Evolutionary conservation across 2,113 vertebrate species (phyloP), one percentile per base, ranked within the genome.

Genomic region (Daubentonia madagascariensis): DNA sequence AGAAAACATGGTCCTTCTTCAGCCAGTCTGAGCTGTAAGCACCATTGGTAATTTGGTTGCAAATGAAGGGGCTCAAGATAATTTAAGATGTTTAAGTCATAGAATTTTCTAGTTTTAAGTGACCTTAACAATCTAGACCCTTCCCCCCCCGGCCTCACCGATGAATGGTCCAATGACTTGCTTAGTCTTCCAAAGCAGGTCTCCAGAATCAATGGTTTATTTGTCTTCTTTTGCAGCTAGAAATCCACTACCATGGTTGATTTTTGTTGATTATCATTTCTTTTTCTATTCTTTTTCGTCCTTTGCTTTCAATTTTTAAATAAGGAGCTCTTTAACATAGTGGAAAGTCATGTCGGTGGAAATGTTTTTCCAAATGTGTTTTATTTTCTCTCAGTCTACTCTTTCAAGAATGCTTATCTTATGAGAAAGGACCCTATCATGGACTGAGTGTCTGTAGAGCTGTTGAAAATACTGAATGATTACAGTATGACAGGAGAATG

Each of bases 391-490:
- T 79, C 37, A 92, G 63, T 94, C 75, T 75, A 81, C 43, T 87
- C 80, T 97, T 87, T 96, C 28, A 87, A 78, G 68, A 94, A 94
- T 85, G 83, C 48, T 92, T 96, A 95, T 97, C 94, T 94, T 87
- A 85, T 87, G 67, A 92, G 93, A 95, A 95, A 92, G 85, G 43
- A 57, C 12, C 7, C 13, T 94, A 48, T 97, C 91, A 91, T 40
- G 72, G 95, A 86, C 89, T 52, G 61, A 93, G 57, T 94, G 92
- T 96, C 54, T 65, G 48, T 35, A 83, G 89, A 97, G 57, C 72
- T 97, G 87, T 93, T 96, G 81, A 98, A 96, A 98, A 86, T 63
- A 63, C 30, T 52, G 35, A 96, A 73, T 59, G 92, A 97, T 96
- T 98, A 86, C 61, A 94, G 61, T 96, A 67, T 3, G 89, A 61